Evolutionary conservation across 2,113 vertebrate species (phyloP), one percentile per base, ranked within the genome.

Genomic region (Sterrhoptilus dennistouni): DNA sequence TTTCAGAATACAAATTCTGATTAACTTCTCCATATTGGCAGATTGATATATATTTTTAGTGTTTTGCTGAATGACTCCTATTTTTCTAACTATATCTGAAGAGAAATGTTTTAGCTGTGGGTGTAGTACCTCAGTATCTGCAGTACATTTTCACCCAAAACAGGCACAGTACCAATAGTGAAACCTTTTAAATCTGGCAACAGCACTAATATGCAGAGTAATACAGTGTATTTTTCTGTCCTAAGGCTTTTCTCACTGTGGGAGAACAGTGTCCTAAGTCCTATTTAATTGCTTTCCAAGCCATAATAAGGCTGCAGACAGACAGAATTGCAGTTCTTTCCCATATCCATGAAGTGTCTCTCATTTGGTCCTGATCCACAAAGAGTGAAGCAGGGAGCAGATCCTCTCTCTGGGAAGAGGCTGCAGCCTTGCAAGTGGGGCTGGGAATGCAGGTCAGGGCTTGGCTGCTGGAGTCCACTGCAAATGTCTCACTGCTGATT

Each of bases 241-340:
- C 87, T 83, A 69, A 74, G 90, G 84, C 45, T 50, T 69, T 74
- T 81, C 69, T 69, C 38, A 38, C n/a, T 65, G 77, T 78, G 83
- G 77, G 81, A 80, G 72, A 81, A 83, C 28, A 69, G 47, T 35
- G n/a, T 93, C 61, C 42, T 87, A 91, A 95, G 78, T 65, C 90
- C 84, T 27, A 82, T 33, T 87, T 90, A 78, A 95, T 82, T 90
- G 74, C 65, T 92, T 92, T 77, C 63, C 25, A 91, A 95, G 86
- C 33, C 31, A 70, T 27, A 54, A 42, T 21, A 83, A 70, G 38
- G 66, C 65, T 82, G 68, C 3, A 74, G 36, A 61, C 36, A 77
- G 57, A 69, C 50, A 61, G 49, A 77, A 74, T 1, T 64, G 38
- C 87, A 70, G 69, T 36, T 53, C 63, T 28, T 94, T 84, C 35